Base-by-base conservation (phyloP, 92 coral and sea anemone genomes). In the Actinernus sp. region DNA sequence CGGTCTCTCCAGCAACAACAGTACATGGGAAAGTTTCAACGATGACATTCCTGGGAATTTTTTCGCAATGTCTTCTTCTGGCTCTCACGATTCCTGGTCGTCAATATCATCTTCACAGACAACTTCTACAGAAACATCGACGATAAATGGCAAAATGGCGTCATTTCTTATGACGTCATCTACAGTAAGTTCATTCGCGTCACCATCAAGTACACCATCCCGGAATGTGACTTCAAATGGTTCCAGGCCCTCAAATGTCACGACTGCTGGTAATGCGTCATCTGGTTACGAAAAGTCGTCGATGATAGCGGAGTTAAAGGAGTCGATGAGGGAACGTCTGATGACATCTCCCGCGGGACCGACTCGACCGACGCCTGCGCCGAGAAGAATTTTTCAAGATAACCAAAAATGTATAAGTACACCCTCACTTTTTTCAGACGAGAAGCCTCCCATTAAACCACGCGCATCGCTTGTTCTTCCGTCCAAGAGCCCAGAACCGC, bases 401-500 rank as follows among this genome's bases (percentile, higher is more conserved):
- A 54, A 34, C 41, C 6, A 26, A 30, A 54, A 51, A 27, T 24
- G 36, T 40, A 41, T 17, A 1, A 55, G 65, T 14, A 21, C 78
- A 8, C 56, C 65, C 28, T 14, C 49, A 14, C 48, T 65, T 20
- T 26, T 36, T n/a, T n/a, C n/a, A n/a, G 29, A 60, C 18, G 20
- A 60, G 51, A 51, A 58, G 5, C 78, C 78, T 1, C 62, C 31
- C 18, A 25, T 57, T 13, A 70, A 70, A 32, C 78, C 78, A 17
- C 60, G 78, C n/a, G 28, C 10, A 32, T 11, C 41, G 1, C 22
- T 39, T 51, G 51, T 27, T 13, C 20, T 55, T 26, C 40, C 43
- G 14, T n/a, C n/a, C n/a, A n/a, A n/a, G n/a, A 55, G 65, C 55
- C 47, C 66, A 37, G 78, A 70, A 17, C 39, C 46, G 24, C 78